Evolutionary conservation across 2,888 invertebrate genomes (phyloP), one percentile per base, ranked within the genome.

Genomic region (Gymnocheta viridis): DNA sequence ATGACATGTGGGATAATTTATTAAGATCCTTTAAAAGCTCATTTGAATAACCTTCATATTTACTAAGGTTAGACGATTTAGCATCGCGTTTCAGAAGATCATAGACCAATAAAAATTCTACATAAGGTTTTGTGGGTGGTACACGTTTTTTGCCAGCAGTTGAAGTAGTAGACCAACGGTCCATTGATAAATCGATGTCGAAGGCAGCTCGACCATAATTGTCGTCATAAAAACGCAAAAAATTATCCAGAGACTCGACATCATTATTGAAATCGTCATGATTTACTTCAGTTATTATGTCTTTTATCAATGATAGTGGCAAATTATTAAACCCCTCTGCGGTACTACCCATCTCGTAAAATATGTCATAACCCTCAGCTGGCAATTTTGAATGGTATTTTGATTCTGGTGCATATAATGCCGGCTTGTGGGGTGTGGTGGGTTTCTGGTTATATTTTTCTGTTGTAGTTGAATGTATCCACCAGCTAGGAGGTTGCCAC

Each of bases 1-100:
- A 88, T 0, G 92, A 92, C 6, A 87, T 87, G 41, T 86, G 87
- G 2, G 92, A 92, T 7, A 90, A 86, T 69, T 91, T 89, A 38
- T 86, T 83, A 1, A 92, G 85, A 22, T 91, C 89, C 41, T 87
- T 82, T 41, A 92, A 69, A 81, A 92, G 84, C 64, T 90, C 89
- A 22, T 90, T 88, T 0, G 90, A 89, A 73, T 92, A 92, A 0
- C 92, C 92, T 85, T 90, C 90, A 78, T 91, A 92, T 88, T 90
- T 91, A 85, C 89, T 91, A 0, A 92, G 85, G 87, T 90, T 91
- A 3, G 89, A 88, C 0, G 91, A 89, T 78, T 92, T 92, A 0
- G 92, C 92, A 82, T 92, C 92, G 2, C 92, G 89, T 81, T 92
- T 92, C 1, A 92, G 88, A 27, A 92, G 87, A 87, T 92, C 92